Conservation (phyloP, 1,140 invertebrate genomes). For the Cotesia glomerata region DNA sequence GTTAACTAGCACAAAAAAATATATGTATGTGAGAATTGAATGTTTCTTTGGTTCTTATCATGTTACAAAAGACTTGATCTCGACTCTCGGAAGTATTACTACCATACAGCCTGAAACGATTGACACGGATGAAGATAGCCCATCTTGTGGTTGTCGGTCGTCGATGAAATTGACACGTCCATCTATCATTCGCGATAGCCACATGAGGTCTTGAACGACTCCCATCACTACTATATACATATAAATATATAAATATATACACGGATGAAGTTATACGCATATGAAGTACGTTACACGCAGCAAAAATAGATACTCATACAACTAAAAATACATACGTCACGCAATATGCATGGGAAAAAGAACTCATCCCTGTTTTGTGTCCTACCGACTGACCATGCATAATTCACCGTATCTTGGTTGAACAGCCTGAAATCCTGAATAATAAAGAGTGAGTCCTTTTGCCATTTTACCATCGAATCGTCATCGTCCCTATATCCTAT, state of each 20-base stretch:
- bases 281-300: neutral
- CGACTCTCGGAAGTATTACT: constrained; percentile 21
- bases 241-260: neutral
- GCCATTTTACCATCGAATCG: constrained; percentile 16
- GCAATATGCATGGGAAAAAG: constrained; percentile 23
- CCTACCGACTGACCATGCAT: constrained; percentile 43
- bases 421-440: constrained; percentile 53
- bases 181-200: constrained; percentile 47
- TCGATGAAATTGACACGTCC: constrained; percentile 51
- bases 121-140: constrained; percentile 42
- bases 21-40: too few species aligned
- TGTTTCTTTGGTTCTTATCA: constrained; percentile 20
- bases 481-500: constrained; percentile 21
- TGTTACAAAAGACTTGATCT: constrained; percentile 25
- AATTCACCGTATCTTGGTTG: constrained; percentile 43
- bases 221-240: neutral
- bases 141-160: constrained; percentile 30
- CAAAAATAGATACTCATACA: too few species aligned
- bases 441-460: constrained; percentile 36
- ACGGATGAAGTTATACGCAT: neutral
- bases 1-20: too few species aligned
- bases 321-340: too few species aligned
- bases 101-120: neutral
- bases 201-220: neutral
- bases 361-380: constrained; percentile 10